These are phyloP conservation scores for Saturnia japonica DNA, from an alignment of 2,888 invertebrate genomes.

Conservation along the genomic window DNA sequence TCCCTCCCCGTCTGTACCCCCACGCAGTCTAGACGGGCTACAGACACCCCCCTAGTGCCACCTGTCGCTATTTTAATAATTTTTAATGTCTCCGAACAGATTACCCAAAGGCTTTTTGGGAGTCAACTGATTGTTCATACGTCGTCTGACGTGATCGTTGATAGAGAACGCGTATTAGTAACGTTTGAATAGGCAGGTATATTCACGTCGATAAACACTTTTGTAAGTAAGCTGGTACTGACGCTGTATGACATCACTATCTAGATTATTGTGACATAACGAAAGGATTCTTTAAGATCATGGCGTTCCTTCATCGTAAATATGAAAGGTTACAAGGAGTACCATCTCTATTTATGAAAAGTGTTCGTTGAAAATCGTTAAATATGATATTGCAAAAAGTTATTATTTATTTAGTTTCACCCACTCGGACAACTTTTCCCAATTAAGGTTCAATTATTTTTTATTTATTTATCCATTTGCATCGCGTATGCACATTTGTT, in stretches of 20 bases:
- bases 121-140: not conserved
- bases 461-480: too few relatives aligned
- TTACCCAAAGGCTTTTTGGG: not conserved
- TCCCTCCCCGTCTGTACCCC: conserved; percentile 16
- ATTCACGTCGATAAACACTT: not conserved
- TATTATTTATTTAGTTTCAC: too few relatives aligned
- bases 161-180: not conserved
- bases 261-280: too few relatives aligned
- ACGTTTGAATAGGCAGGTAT: not conserved
- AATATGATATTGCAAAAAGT: too few relatives aligned
- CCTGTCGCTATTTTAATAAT: conserved; percentile 22
- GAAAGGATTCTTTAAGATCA: too few relatives aligned
- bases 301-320: too few relatives aligned
- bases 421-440: too few relatives aligned
- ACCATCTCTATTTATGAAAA: too few relatives aligned
- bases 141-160: not conserved
- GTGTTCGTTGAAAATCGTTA: too few relatives aligned
- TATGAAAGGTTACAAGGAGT: too few relatives aligned
- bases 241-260: not conserved
- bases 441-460: too few relatives aligned
- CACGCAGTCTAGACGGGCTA: conserved; percentile 26
- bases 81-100: conserved; percentile 15
- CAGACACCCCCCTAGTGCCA: conserved; percentile 20
- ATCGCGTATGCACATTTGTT: too few relatives aligned
- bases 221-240: not conserved